These are phyloP conservation scores for Polia nebulosa DNA, from an alignment of 2,888 invertebrate genomes.

Conservation along the genomic window DNA sequence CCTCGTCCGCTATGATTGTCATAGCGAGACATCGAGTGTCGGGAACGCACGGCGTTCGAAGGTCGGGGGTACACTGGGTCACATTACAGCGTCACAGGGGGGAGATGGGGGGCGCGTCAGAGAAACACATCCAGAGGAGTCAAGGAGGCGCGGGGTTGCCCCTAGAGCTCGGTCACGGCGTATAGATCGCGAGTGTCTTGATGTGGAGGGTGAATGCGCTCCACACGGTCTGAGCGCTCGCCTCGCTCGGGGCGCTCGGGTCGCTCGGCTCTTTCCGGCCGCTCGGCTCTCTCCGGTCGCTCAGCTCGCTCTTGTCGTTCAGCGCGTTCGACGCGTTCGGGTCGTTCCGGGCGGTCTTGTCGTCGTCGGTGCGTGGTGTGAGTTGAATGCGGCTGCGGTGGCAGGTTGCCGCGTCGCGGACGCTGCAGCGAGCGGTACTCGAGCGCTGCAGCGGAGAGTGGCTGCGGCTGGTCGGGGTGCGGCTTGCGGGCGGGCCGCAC, in stretches of 20 bases:
- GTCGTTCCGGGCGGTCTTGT: slow-evolving; percentile 87
- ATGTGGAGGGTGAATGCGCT: slow-evolving; percentile 59
- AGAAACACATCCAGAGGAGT: slow-evolving; percentile 53
- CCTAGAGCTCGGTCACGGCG: slow-evolving; percentile 92
- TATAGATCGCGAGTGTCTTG: slow-evolving; percentile 92
- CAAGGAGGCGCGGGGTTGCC: slow-evolving; percentile 50
- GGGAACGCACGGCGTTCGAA: slow-evolving; percentile 39
- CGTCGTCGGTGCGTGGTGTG: slow-evolving; percentile 91
- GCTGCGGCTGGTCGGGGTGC: slow-evolving; percentile 84
- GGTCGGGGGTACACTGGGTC: slow-evolving; percentile 39
- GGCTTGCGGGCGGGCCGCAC: slow-evolving; percentile 82
- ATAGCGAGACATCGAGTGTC: slow-evolving; percentile 57
- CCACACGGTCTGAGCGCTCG: slow-evolving; percentile 54
- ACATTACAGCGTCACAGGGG: slow-evolving; percentile 44
- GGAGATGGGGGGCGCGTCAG: slow-evolving; percentile 21
- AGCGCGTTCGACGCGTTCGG: slow-evolving; percentile 69
- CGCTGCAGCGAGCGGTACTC: slow-evolving; percentile 92
- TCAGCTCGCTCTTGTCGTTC: slow-evolving; percentile 74
- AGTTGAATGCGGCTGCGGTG: slow-evolving; percentile 78
- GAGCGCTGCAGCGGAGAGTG: slow-evolving; percentile 89
- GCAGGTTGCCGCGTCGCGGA: slow-evolving; percentile 84
- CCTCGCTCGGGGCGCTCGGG: slow-evolving; percentile 44
- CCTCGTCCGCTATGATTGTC: slow-evolving; percentile 46
- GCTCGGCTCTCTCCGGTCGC: slow-evolving; percentile 84
- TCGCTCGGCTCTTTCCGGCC: slow-evolving; percentile 69